A percentile compares a stretch with the other conserved stretches of the same genome.
Conservation (phyloP, 2,888 invertebrate species). For the Limnephilus lunatus region DNA sequence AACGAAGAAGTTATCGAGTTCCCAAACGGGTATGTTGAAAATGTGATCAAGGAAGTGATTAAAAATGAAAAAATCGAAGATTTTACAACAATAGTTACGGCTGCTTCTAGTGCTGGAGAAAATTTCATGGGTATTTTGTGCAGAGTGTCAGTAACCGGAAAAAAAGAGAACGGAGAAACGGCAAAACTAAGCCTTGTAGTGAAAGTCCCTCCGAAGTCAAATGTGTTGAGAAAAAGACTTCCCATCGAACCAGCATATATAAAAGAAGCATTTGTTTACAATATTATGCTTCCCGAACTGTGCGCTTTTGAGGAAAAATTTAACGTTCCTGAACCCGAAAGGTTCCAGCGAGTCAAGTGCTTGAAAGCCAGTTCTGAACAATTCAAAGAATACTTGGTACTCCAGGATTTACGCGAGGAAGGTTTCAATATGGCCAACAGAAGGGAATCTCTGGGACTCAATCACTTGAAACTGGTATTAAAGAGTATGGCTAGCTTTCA, state of each 20-base stretch:
- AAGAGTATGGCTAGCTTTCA: slow-evolving; percentile 68
- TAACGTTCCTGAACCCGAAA: slow-evolving; percentile 22
- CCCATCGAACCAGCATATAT: slow-evolving; percentile 32
- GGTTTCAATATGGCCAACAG: slow-evolving; percentile 41
- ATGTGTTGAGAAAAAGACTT: slow-evolving; percentile 42
- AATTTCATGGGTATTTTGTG: slow-evolving; percentile 54
- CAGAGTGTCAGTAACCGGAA: slow-evolving; percentile 35
- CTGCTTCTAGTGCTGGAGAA: slow-evolving; percentile 53
- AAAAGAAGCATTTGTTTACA: slow-evolving; percentile 54
- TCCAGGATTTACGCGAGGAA: slow-evolving; percentile 54
- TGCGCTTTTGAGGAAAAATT: slow-evolving; percentile 17
- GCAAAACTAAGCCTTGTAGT: slow-evolving; percentile 29
- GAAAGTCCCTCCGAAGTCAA: slow-evolving; percentile 48
- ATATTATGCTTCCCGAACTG: slow-evolving; percentile 27
- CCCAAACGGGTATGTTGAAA: neutral
- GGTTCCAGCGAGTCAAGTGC: slow-evolving; percentile 28
- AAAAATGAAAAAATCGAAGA: neutral
- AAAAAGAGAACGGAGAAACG: slow-evolving; percentile 7
- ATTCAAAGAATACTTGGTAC: slow-evolving; percentile 66
- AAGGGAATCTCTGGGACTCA: slow-evolving; percentile 67
- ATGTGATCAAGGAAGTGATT: slow-evolving; percentile 9
- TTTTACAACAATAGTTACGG: slow-evolving; percentile 5
- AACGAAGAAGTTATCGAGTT: neutral
- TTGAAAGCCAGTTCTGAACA: slow-evolving; percentile 25
- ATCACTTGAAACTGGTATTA: slow-evolving; percentile 68